A percentile compares a stretch with the other conserved stretches of the same genome.
These are phyloP conservation scores for Zygaena filipendulae DNA, from an alignment of 2,888 invertebrate genomes.

Conservation along the genomic window DNA sequence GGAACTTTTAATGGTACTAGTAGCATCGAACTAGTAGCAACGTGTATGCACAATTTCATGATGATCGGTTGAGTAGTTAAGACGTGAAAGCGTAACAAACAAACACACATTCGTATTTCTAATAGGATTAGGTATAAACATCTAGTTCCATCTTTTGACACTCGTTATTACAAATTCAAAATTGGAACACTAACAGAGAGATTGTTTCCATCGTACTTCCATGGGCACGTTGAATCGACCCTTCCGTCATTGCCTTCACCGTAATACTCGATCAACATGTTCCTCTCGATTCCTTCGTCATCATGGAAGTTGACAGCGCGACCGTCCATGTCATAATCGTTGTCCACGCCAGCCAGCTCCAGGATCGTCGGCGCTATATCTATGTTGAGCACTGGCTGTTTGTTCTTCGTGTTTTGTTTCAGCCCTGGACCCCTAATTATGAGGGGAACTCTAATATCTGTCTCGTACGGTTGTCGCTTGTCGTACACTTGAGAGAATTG, in stretches of 20 bases:
- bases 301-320: constrained; percentile 24
- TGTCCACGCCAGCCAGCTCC: constrained; percentile 71
- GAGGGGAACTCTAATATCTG: constrained; percentile 87
- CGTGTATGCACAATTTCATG: no score
- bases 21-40: no score
- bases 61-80: no score
- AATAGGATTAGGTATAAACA: no score
- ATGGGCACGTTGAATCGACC: constrained; percentile 73
- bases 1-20: no score
- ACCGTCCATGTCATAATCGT: constrained; percentile 72
- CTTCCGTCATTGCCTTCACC: constrained; percentile 76
- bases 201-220: constrained; percentile 60
- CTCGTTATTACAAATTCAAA: no score
- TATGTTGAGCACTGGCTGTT: constrained; percentile 75
- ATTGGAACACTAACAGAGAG: constrained; percentile 73
- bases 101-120: no score
- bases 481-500: constrained; percentile 91
- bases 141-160: no score
- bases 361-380: constrained; percentile 88
- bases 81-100: no score
- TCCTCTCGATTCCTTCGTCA: constrained; percentile 33
- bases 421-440: constrained; percentile 82
- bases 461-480: constrained; percentile 91
- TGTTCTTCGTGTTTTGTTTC: constrained; percentile 42
- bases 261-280: constrained; percentile 82